phyloP scores from a whole-genome alignment of 2,797 vertebrate genomes.

The Sylvilagus floridanus region DNA sequence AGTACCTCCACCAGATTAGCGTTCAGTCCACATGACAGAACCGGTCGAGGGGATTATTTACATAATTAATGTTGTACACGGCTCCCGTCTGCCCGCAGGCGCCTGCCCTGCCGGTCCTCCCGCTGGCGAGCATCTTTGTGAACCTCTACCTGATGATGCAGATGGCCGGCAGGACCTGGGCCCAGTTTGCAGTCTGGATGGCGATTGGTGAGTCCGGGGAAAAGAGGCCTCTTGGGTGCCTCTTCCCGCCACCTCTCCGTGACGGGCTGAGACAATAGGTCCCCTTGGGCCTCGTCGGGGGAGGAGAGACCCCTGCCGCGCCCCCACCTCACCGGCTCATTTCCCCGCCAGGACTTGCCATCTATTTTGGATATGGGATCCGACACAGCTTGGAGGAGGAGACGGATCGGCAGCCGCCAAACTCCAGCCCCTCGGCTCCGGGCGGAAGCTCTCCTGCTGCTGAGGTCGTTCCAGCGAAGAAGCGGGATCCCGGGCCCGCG shows the following conservation, averaged over 20 bases:
- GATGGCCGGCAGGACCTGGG: conserved; percentile 92
- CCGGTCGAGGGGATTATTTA: too few relatives aligned
- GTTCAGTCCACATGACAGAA: too few relatives aligned
- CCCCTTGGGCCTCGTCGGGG: background rate
- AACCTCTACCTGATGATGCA: conserved; percentile 98
- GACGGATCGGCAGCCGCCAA: fast-evolving
- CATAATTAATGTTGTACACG: too few relatives aligned
- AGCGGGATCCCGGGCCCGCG: fast-evolving
- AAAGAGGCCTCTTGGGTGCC: background rate
- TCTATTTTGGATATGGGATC: conserved; percentile 96
- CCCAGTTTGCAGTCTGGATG: conserved; percentile 93
- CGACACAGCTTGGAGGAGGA: conserved; percentile 90
- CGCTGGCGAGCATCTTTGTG: conserved; percentile 93
- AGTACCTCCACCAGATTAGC: too few relatives aligned
- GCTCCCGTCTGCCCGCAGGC: conserved; percentile 87
- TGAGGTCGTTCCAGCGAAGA: background rate
- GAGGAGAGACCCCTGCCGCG: background rate
- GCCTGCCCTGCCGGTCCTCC: conserved; percentile 93
- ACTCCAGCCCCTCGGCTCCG: background rate
- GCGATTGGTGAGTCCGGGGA: conserved; percentile 88
- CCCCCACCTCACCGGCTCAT: background rate
- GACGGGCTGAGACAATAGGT: fast-evolving
- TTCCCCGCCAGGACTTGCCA: conserved; percentile 90
- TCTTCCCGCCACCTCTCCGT: background rate
- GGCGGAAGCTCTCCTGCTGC: background rate